Evolutionary conservation across 2,888 invertebrate genomes (phyloP).

Genomic region (Quadroppia sp.): DNA sequence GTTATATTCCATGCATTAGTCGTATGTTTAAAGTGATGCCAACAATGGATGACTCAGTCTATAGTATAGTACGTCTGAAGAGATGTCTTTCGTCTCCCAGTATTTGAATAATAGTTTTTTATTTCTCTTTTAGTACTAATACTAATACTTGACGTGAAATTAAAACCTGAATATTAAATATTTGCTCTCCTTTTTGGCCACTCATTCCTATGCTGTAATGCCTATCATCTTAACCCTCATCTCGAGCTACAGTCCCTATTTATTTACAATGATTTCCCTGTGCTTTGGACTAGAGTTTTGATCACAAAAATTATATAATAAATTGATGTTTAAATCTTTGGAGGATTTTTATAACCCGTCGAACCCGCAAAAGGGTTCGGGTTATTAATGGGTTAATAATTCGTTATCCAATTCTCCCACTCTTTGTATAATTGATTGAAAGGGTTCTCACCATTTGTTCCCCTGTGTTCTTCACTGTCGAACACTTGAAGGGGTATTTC

Average conservation of each 20-base stretch:
- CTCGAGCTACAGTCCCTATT: not conserved
- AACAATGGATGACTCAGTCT: conserved; percentile 6
- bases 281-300: not conserved
- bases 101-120: conserved; percentile 20
- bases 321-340: conserved; percentile 25
- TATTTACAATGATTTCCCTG: not conserved
- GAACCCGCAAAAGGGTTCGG: not conserved
- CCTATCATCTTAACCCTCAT: not conserved
- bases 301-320: not conserved
- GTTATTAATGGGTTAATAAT: conserved; percentile 28
- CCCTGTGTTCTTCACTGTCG: not conserved
- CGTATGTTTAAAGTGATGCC: not conserved
- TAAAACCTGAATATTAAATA: conserved; percentile 29
- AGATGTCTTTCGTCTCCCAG: not conserved
- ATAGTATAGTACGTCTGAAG: not conserved
- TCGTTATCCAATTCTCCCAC: not conserved
- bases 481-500: not conserved
- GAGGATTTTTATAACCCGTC: conserved; percentile 21
- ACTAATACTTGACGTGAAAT: conserved; percentile 1
- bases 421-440: conserved; percentile 8
- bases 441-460: not conserved
- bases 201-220: not conserved
- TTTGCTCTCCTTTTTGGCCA: conserved; percentile 18
- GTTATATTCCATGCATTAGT: not conserved
- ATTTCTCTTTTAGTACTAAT: no score